phyloP scores from a whole-genome alignment of 2,113 vertebrate species.

The Clarias macrocephalus region DNA sequence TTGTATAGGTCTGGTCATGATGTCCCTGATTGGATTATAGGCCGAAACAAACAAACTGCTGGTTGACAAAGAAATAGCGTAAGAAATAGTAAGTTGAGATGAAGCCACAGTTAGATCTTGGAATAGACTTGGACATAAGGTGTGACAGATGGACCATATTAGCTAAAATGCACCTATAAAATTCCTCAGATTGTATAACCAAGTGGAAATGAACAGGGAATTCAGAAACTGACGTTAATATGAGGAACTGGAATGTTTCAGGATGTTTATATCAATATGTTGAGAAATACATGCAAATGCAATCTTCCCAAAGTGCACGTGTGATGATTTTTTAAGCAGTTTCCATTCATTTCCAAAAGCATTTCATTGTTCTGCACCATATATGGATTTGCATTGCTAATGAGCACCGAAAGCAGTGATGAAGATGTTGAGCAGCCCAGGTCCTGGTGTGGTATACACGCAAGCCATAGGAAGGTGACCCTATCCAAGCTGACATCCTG shows the following conservation, averaged over 20 bases:
- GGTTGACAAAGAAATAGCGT: neutral
- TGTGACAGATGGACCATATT: neutral
- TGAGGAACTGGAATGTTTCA: neutral
- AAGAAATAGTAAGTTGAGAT: neutral
- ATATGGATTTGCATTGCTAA: slow-evolving; percentile 60
- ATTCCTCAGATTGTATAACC: neutral
- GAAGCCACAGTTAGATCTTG: neutral
- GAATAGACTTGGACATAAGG: neutral
- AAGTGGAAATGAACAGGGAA: neutral
- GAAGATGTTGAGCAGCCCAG: slow-evolving; percentile 36
- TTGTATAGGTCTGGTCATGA: too few relatives aligned
- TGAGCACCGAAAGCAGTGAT: neutral
- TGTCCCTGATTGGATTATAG: neutral
- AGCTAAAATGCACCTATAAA: neutral
- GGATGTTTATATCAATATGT: slow-evolving; percentile 35
- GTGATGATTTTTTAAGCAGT: slow-evolving; percentile 66
- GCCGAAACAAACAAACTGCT: neutral
- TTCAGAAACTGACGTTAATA: neutral
- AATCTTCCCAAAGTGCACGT: slow-evolving; percentile 68
- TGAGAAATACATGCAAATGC: slow-evolving; percentile 59
- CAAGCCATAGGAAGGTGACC: slow-evolving; percentile 34
- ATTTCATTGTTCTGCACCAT: slow-evolving; percentile 56
- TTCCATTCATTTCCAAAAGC: slow-evolving; percentile 65
- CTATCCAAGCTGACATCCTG: slow-evolving; percentile 55
- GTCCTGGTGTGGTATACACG: slow-evolving; percentile 52